These are phyloP conservation scores for Phyllopteryx taeniolatus DNA, from an alignment of 2,113 vertebrate genomes.

Conservation along the genomic window DNA sequence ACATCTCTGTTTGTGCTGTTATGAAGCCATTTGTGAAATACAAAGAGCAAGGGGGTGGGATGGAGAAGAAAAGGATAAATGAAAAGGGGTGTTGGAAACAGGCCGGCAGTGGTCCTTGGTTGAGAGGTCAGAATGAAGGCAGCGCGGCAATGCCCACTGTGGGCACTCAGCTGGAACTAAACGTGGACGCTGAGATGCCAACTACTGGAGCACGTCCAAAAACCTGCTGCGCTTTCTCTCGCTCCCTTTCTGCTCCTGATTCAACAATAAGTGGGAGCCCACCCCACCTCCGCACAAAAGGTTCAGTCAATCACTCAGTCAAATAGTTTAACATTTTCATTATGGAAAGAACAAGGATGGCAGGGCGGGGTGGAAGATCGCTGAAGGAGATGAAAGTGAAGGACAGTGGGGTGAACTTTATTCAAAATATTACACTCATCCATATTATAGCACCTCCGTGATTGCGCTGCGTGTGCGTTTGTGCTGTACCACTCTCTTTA, in stretches of 20 bases:
- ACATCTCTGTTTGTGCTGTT: constrained; percentile 55
- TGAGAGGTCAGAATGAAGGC: constrained; percentile 64
- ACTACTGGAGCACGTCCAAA: constrained; percentile 75
- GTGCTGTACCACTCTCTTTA: constrained; percentile 43
- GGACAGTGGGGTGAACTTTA: constrained; percentile 22
- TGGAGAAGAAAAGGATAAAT: constrained; percentile 56
- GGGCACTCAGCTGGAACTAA: constrained; percentile 75
- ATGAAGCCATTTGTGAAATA: constrained; percentile 62
- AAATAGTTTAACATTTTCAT: constrained; percentile 69
- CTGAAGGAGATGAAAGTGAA: constrained; percentile 11
- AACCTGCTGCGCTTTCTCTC: constrained; percentile 54
- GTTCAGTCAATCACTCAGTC: constrained; percentile 39
- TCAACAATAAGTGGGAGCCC: constrained; percentile 55
- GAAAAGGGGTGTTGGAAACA: constrained; percentile 64
- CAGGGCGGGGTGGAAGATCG: constrained; percentile 1
- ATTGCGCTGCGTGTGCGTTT: constrained; percentile 27
- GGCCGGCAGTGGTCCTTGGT: constrained; percentile 67
- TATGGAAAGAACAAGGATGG: constrained; percentile 35
- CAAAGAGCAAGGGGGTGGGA: constrained; percentile 33
- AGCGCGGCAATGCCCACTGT: constrained; percentile 62
- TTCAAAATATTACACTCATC: constrained; percentile 52
- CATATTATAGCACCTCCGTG: constrained; percentile 40
- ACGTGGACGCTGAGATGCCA: constrained; percentile 66
- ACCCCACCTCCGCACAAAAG: constrained; percentile 22
- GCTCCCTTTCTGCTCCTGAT: constrained; percentile 22